Evolutionary conservation across 2,113 vertebrate genomes (phyloP), one percentile per base, ranked within the genome.

Genomic region (Pygoscelis adeliae): DNA sequence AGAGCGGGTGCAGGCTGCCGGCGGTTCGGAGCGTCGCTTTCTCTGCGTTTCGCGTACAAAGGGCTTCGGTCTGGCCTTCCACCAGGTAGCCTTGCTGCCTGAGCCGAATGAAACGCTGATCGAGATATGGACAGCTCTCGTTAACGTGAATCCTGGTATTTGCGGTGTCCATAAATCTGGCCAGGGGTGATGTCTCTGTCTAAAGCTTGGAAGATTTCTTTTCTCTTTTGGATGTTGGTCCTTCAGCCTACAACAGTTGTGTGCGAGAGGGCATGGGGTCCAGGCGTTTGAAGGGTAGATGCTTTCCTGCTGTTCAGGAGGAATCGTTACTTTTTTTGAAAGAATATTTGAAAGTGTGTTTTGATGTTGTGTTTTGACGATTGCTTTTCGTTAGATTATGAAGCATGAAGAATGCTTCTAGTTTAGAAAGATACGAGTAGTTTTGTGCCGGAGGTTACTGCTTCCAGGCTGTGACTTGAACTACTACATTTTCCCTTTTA

Each of bases 101-200:
- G 36, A 49, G 78, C 66, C 1, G 1, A 9, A 1, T 1, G 19
- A 5, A 42, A 2, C 20, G 23, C n/a, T 6, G 1, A 0, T 3
- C 4, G 32, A 10, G 62, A 2, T 1, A 1, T 8, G 3, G 34
- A 2, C 49, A 6, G 77, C 67, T 27, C 25, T 5, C 1, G 0
- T 20, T 4, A 15, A 4, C 32, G 0, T 0, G 5, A 3, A 21
- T 8, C 52, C 58, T 3, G 18, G 0, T 6, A 0, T 11, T 6
- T 1, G 66, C 15, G 0, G 18, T 5, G 30, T 4, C 50, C 5
- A 1, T 6, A 3, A 2, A 4, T 6, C 53, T 27, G 14, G 17
- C 2, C 9, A 0, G 4, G 16, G n/a, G 2, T 2, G 26, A 5
- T 10, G 47, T 5, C 27, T 49, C 44, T 2, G 40, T 22, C 15